Conservation (phyloP, 92 coral and sea anemone species). For the Phenganax subtilis region DNA sequence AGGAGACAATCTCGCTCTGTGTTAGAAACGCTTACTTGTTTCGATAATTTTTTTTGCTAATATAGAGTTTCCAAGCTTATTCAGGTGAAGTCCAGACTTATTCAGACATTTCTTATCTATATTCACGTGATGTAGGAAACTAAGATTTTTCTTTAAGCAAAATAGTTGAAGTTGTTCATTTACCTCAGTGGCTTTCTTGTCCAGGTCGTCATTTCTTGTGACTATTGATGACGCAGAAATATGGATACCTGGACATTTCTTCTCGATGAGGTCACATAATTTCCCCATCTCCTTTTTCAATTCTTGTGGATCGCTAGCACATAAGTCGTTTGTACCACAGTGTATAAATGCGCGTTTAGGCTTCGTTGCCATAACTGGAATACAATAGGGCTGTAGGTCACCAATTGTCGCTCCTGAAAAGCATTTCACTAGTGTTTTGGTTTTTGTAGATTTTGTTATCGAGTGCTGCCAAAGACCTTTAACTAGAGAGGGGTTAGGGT, state of each 20-base stretch:
- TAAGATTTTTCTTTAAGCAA: too few species aligned
- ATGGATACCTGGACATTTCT: neutral
- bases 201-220: too few species aligned
- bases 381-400: neutral
- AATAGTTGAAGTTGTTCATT: too few species aligned
- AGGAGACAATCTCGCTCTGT: too few species aligned
- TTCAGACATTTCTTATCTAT: too few species aligned
- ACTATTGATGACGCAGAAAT: neutral
- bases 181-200: too few species aligned
- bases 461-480: neutral
- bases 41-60: too few species aligned
- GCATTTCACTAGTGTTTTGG: neutral
- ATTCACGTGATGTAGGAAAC: too few species aligned
- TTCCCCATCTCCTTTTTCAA: neutral
- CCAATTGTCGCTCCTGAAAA: neutral
- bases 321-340: neutral
- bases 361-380: neutral
- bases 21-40: too few species aligned
- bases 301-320: neutral
- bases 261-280: neutral
- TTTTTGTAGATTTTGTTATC: neutral
- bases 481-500: too few species aligned
- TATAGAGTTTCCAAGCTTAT: too few species aligned
- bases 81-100: too few species aligned
- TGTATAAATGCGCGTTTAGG: slow-evolving; percentile 1